These are phyloP conservation scores for Pterocles gutturalis DNA, from an alignment of 2,113 vertebrate species.

Conservation along the genomic window DNA sequence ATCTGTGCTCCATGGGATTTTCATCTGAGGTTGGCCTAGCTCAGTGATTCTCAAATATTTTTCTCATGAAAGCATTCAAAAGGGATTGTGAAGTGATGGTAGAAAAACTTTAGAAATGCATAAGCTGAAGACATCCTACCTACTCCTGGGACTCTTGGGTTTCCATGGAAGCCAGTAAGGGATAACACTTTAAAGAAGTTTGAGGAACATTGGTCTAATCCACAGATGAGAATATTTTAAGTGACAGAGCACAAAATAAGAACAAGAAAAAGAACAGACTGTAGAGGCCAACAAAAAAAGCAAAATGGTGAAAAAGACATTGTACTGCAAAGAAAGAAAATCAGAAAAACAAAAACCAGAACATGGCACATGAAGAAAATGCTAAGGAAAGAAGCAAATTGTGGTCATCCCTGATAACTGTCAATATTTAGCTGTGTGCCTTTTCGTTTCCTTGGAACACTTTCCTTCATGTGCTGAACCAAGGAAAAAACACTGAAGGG, in stretches of 20 bases:
- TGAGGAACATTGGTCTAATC: background rate
- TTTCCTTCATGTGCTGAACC: background rate
- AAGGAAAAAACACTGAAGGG: background rate
- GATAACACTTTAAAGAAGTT: slow-evolving; percentile 11
- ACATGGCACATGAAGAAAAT: background rate
- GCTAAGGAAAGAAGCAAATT: background rate
- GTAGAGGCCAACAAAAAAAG: background rate
- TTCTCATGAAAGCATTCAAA: slow-evolving; percentile 25
- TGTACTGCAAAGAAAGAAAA: background rate
- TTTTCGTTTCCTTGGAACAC: background rate
- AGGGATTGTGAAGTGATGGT: background rate
- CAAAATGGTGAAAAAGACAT: slow-evolving; percentile 8
- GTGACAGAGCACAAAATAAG: slow-evolving; percentile 1
- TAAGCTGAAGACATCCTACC: slow-evolving; percentile 1
- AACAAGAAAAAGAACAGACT: background rate
- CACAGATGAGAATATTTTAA: background rate
- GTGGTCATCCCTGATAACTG: background rate
- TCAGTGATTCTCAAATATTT: slow-evolving; percentile 4
- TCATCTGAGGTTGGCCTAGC: background rate
- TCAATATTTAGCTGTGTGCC: background rate
- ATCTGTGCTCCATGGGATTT: background rate
- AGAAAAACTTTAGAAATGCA: slow-evolving; percentile 10
- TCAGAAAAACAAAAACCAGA: background rate
- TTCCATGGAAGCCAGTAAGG: background rate
- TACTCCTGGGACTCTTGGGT: background rate